Conservation (phyloP, 2,113 vertebrate species). For the Microcebus griseorufus region DNA sequence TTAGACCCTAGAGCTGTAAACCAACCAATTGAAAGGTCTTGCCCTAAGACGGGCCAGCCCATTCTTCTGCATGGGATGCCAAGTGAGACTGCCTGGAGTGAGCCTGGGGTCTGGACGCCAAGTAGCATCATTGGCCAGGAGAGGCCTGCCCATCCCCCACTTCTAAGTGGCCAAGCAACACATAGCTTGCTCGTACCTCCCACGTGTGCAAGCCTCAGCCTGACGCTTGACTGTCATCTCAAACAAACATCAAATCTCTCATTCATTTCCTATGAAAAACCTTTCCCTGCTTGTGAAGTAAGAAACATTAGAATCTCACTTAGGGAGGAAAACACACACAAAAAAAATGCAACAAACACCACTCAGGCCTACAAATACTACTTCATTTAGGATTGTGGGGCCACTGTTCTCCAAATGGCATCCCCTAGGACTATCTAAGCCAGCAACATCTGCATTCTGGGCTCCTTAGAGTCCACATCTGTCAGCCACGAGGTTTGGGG, state of each 20-base stretch:
- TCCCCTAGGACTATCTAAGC: slow-evolving; percentile 46
- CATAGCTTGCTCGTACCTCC: not conserved
- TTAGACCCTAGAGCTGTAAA: not conserved
- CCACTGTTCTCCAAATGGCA: slow-evolving; percentile 59
- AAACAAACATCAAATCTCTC: not conserved
- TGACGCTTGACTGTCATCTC: not conserved
- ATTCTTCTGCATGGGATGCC: not conserved
- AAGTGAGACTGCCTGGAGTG: not conserved
- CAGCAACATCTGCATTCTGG: slow-evolving; percentile 47
- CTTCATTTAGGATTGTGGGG: slow-evolving; percentile 67
- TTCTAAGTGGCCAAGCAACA: not conserved
- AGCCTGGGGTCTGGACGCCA: not conserved
- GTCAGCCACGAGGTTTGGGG: slow-evolving; percentile 63
- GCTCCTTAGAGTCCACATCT: slow-evolving; percentile 54
- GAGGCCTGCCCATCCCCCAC: rapidly evolving
- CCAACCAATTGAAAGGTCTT: not conserved
- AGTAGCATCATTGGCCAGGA: not conserved
- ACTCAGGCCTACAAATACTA: slow-evolving; percentile 57
- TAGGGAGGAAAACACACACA: not conserved
- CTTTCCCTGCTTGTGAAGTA: slow-evolving; percentile 46
- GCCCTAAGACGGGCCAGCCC: not conserved
- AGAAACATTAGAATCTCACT: slow-evolving; percentile 49
- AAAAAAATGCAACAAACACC: not conserved
- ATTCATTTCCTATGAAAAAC: not conserved
- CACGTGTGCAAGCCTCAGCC: not conserved